Conservation (phyloP, 2,888 invertebrate species). For the Xanthorhoe designata region DNA sequence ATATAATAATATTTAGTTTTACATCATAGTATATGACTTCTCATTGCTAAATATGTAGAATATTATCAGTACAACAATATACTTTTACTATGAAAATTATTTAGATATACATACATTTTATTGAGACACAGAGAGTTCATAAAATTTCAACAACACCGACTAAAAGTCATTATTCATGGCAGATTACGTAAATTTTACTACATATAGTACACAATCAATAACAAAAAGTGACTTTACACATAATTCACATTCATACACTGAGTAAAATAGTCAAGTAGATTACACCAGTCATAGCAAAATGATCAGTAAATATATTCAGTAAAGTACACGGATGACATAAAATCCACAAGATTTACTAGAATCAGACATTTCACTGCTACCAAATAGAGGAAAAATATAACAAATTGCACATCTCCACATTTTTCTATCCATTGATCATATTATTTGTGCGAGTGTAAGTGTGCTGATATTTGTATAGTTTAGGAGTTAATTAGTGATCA, state of each 20-base stretch:
- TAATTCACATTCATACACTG: slow-evolving; percentile 24
- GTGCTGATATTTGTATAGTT: neutral
- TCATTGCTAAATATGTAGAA: slow-evolving; percentile 39
- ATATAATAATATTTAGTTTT: slow-evolving; percentile 42
- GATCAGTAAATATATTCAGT: neutral
- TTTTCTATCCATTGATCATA: neutral
- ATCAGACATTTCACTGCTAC: neutral
- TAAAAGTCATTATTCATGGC: slow-evolving; percentile 25
- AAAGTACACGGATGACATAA: neutral
- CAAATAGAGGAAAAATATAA: neutral
- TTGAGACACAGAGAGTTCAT: slow-evolving; percentile 30
- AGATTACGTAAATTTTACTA: slow-evolving; percentile 32
- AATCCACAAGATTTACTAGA: slow-evolving; percentile 7
- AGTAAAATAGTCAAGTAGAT: slow-evolving; percentile 16
- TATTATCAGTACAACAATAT: slow-evolving; percentile 36
- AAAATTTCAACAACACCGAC: slow-evolving; percentile 33
- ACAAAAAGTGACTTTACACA: slow-evolving; percentile 23
- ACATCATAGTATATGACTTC: slow-evolving; percentile 40
- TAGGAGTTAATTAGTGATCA: too few species aligned
- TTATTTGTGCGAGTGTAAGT: neutral
- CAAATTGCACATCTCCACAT: neutral
- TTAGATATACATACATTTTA: slow-evolving; percentile 30
- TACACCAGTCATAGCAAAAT: neutral
- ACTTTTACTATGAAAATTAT: slow-evolving; percentile 38
- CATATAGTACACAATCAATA: slow-evolving; percentile 27